Evolutionary conservation across 2,888 invertebrate species (phyloP).

Genomic region (Hydropsyche betteni): DNA sequence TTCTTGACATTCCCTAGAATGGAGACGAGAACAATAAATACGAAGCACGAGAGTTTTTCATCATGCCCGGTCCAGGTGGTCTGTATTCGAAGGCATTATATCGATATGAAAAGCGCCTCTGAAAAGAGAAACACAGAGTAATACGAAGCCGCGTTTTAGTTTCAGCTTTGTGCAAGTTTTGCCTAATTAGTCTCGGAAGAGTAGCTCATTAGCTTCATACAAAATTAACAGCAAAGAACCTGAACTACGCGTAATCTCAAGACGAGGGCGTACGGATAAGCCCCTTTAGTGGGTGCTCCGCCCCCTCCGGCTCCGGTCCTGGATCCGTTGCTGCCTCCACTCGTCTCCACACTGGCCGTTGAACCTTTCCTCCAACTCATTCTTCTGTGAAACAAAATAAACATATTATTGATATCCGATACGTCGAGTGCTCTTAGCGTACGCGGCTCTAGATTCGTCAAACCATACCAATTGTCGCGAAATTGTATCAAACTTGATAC

Average conservation of each 20-base stretch:
- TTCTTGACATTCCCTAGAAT: neutral
- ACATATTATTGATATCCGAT: no score
- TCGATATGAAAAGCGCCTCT: conserved; percentile 1
- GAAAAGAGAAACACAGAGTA: neutral
- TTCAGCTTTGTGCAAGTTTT: no score
- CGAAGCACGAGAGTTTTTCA: conserved; percentile 1
- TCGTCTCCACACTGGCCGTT: conserved; percentile 50
- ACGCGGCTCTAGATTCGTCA: no score
- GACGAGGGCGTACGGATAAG: conserved; percentile 63
- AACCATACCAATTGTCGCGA: no score
- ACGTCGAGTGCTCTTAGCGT: no score
- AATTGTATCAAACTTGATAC: no score
- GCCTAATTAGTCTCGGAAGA: no score
- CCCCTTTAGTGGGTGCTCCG: conserved; percentile 35
- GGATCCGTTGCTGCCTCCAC: conserved; percentile 49
- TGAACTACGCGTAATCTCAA: conserved; percentile 57
- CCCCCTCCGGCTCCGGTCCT: conserved; percentile 44
- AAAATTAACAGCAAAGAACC: conserved; percentile 33
- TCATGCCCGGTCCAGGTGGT: conserved; percentile 16
- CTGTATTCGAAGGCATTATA: neutral
- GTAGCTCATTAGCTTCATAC: no score
- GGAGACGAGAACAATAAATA: neutral
- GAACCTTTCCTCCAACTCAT: conserved; percentile 50
- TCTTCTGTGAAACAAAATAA: neutral
- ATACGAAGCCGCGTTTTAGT: neutral